These are phyloP conservation scores for Cataglyphis livida DNA, from an alignment of 2,888 invertebrate genomes.

Conservation along the genomic window DNA sequence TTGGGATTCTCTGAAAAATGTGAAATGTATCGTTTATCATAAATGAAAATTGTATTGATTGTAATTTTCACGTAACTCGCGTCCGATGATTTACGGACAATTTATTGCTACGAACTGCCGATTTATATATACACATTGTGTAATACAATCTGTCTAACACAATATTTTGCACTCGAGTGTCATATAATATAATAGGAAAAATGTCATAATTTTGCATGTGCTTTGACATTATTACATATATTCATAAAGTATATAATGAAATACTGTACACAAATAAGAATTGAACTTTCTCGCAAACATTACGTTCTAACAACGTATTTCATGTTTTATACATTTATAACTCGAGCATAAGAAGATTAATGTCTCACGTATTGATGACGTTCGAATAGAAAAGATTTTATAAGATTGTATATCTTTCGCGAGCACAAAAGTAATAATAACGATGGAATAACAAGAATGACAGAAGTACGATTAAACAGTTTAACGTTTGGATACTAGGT, in stretches of 20 bases:
- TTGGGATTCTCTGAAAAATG: neutral
- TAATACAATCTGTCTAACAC: conserved; percentile 17
- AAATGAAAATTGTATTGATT: conserved; percentile 1
- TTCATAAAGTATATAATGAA: conserved; percentile 4
- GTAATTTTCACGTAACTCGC: conserved; percentile 20
- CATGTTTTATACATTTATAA: neutral
- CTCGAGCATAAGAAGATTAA: neutral
- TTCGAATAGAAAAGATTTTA: neutral
- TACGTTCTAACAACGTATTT: neutral
- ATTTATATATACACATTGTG: neutral
- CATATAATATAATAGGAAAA: neutral
- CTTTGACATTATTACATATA: neutral
- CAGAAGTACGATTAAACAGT: neutral
- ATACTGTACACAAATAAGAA: conserved; percentile 16
- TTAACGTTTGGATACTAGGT: conserved; percentile 9
- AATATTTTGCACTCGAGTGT: conserved; percentile 27
- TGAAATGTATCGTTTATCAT: neutral
- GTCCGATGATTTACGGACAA: conserved; percentile 3
- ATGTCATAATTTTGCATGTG: neutral
- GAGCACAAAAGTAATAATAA: conserved; percentile 32
- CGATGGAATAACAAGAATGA: neutral
- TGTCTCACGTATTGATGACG: neutral
- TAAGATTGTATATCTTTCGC: neutral
- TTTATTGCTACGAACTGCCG: conserved; percentile 37
- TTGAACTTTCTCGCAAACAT: neutral